Evolutionary conservation across 2,113 vertebrate species (phyloP).

Genomic region (Archilochus colubris): DNA sequence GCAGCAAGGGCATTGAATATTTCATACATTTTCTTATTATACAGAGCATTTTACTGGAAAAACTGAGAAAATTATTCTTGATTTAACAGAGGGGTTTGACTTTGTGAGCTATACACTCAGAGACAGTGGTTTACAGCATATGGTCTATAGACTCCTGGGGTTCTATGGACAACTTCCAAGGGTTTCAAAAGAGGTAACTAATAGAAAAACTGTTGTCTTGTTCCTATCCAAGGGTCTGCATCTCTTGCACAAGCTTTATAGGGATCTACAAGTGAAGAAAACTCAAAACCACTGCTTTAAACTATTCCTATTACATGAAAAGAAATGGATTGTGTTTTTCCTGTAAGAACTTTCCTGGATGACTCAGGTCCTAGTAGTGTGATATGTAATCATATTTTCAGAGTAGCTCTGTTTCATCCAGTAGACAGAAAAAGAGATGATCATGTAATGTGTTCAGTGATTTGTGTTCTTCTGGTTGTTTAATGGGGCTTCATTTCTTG

Average conservation of each 20-base stretch:
- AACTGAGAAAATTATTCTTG: accelerated
- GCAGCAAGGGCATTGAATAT: not conserved
- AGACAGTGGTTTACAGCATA: not conserved
- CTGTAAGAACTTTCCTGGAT: not conserved
- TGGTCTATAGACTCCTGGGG: not conserved
- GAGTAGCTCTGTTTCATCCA: not conserved
- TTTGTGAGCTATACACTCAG: not conserved
- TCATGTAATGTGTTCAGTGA: not conserved
- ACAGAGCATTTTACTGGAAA: not conserved
- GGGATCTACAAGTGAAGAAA: not conserved
- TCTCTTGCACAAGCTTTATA: not conserved
- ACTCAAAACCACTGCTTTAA: not conserved
- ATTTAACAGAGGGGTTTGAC: not conserved
- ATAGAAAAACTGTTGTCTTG: not conserved
- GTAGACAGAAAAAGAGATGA: not conserved
- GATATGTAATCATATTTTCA: not conserved
- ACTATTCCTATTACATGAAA: not conserved
- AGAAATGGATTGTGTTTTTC: constrained; percentile 2
- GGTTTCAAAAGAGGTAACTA: not conserved
- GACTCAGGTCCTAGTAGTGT: not conserved
- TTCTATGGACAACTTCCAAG: not conserved
- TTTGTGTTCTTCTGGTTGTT: not conserved
- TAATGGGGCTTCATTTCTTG: not conserved
- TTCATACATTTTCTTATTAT: not conserved
- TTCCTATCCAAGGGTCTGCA: not conserved